Evolutionary conservation across 2,797 vertebrate species (phyloP).

Genomic region (Coracias cyanogaster): DNA sequence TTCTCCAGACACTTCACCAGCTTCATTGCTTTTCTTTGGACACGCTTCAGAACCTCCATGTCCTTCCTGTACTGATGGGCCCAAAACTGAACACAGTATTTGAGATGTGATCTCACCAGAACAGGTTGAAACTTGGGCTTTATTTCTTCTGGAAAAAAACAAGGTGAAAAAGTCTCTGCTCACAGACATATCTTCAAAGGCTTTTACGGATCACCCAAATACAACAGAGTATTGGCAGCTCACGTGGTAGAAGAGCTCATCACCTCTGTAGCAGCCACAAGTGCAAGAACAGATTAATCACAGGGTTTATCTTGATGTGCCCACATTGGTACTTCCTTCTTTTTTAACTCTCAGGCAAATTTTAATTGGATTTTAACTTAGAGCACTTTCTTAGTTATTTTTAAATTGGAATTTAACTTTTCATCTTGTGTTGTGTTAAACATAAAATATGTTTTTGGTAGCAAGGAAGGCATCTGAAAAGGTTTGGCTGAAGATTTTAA

Average conservation of each 20-base stretch:
- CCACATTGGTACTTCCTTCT: rapidly evolving
- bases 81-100: background rate
- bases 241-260: rapidly evolving
- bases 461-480: background rate
- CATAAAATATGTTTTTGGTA: background rate
- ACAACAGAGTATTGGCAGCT: background rate
- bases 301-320: background rate
- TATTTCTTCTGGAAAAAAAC: background rate
- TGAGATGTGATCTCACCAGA: rapidly evolving
- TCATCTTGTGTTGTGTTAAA: background rate
- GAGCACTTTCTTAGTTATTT: background rate
- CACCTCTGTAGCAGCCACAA: background rate
- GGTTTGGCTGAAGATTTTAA: background rate
- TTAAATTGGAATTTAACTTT: background rate
- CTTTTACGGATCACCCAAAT: background rate
- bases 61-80: background rate
- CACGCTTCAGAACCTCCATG: rapidly evolving
- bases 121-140: background rate
- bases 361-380: background rate
- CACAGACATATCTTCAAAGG: background rate
- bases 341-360: background rate
- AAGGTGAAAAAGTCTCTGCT: background rate
- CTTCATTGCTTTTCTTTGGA: rapidly evolving
- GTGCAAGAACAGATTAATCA: background rate
- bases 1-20: background rate